These are phyloP conservation scores for Amyelois transitella DNA, from an alignment of 1,140 invertebrate species.

Conservation along the genomic window DNA sequence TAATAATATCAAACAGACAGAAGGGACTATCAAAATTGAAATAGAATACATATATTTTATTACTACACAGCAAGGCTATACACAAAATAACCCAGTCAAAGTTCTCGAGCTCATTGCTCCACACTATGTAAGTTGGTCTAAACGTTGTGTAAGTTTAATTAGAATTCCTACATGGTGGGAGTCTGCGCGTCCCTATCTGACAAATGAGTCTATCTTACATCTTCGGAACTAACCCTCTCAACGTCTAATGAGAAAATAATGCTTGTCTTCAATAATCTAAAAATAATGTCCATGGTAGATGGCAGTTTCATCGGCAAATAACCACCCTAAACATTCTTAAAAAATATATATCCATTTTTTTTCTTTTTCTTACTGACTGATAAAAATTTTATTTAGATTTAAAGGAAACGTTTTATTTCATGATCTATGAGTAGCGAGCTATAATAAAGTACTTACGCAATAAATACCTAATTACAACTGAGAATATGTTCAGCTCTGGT, in stretches of 20 bases:
- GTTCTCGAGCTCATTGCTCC: slow-evolving; percentile 35
- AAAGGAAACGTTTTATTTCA: too few species aligned
- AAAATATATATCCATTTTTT: not conserved
- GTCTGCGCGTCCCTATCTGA: slow-evolving; percentile 23
- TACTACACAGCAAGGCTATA: slow-evolving; percentile 12
- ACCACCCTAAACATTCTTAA: not conserved
- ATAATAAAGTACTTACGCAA: too few species aligned
- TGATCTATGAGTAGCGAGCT: too few species aligned
- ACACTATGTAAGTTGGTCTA: slow-evolving; percentile 35
- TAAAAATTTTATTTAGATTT: too few species aligned
- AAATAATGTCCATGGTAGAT: slow-evolving; percentile 18
- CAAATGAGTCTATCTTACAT: slow-evolving; percentile 36
- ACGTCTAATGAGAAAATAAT: slow-evolving; percentile 26
- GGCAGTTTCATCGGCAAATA: not conserved
- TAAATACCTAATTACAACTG: too few species aligned
- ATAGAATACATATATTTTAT: not conserved
- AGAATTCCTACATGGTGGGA: slow-evolving; percentile 37
- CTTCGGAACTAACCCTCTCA: slow-evolving; percentile 19
- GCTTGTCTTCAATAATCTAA: slow-evolving; percentile 21
- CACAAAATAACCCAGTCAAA: slow-evolving; percentile 30
- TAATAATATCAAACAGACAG: not conserved
- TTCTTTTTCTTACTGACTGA: too few species aligned
- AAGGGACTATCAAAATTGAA: not conserved
- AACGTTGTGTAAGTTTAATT: slow-evolving; percentile 49
- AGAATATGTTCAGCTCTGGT: too few species aligned